Percentiles rank a stretch among this genome's conserved stretches.
Conservation (phyloP, 64 coral and sea anemone species). For the Orbicella faveolata region DNA sequence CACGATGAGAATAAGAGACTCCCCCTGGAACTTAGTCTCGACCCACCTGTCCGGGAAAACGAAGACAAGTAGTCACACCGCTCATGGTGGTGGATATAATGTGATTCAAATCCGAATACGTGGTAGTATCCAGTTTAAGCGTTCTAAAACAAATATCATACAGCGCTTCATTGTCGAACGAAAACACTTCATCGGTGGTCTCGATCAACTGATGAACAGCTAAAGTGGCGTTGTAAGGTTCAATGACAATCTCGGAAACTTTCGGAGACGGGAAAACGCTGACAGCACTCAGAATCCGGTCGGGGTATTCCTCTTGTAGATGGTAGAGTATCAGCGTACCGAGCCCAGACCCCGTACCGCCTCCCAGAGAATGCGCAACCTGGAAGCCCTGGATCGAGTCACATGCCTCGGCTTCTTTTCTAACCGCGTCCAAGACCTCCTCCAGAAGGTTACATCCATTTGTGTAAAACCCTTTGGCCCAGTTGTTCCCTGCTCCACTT, state of each 20-base stretch:
- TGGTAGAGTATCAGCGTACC: slow-evolving; percentile 84
- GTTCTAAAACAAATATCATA: slow-evolving; percentile 95
- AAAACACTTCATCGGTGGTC: slow-evolving; percentile 86
- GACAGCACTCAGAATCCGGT: slow-evolving; percentile 75
- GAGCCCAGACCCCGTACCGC: slow-evolving; percentile 86
- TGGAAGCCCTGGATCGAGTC: slow-evolving; percentile 88
- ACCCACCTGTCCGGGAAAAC: slow-evolving; percentile 90
- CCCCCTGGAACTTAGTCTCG: background rate
- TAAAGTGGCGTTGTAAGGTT: slow-evolving; percentile 86
- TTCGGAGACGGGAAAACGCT: slow-evolving; percentile 90
- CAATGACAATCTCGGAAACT: slow-evolving; percentile 85
- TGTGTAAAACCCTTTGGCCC: slow-evolving; percentile 90
- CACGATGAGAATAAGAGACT: background rate
- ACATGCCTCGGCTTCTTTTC: slow-evolving; percentile 85
- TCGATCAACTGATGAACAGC: slow-evolving; percentile 83
- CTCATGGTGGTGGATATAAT: slow-evolving; percentile 85
- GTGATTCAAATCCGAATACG: slow-evolving; percentile 86
- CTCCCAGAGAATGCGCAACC: slow-evolving; percentile 84
- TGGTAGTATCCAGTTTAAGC: slow-evolving; percentile 84
- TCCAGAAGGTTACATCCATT: slow-evolving; percentile 76
- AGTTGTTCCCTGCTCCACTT: slow-evolving; percentile 92
- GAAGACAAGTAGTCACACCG: slow-evolving; percentile 81
- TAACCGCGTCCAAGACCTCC: slow-evolving; percentile 68
- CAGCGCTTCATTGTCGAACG: slow-evolving; percentile 88
- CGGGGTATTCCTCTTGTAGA: slow-evolving; percentile 80